These are phyloP conservation scores for Aviceda subcristata DNA, from an alignment of 2,113 vertebrate genomes.

Conservation along the genomic window DNA sequence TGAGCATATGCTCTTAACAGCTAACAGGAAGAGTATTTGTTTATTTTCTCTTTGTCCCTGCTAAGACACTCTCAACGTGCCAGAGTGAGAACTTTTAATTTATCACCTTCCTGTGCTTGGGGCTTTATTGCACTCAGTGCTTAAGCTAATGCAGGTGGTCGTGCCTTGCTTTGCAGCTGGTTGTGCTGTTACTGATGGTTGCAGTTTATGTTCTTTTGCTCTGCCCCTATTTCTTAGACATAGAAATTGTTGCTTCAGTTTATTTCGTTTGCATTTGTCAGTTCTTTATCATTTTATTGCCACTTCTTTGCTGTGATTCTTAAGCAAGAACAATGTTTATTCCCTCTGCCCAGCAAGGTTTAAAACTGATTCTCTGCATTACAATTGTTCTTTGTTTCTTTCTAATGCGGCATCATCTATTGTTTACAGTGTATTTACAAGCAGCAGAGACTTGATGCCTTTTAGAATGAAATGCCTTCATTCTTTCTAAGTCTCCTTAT, in stretches of 20 bases:
- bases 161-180: constrained; percentile 21
- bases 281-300: constrained; percentile 22
- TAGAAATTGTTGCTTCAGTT: constrained; percentile 3
- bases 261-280: constrained; percentile 36
- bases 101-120: constrained; percentile 30
- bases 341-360: neutral
- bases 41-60: constrained; percentile 35
- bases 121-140: constrained; percentile 10
- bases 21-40: neutral
- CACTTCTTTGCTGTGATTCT: neutral
- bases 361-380: neutral
- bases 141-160: constrained; percentile 30
- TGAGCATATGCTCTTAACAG: neutral
- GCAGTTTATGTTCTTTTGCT: neutral
- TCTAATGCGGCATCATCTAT: neutral
- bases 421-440: neutral
- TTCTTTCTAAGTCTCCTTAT: neutral
- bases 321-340: neutral
- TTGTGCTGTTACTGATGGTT: neutral
- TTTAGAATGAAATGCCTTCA: neutral
- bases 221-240: neutral
- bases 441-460: neutral
- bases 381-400: constrained; percentile 41
- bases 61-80: constrained; percentile 37
- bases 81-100: constrained; percentile 54